These are phyloP conservation scores for Druceiella hillmani DNA, from an alignment of 2,888 invertebrate genomes.

Conservation along the genomic window DNA sequence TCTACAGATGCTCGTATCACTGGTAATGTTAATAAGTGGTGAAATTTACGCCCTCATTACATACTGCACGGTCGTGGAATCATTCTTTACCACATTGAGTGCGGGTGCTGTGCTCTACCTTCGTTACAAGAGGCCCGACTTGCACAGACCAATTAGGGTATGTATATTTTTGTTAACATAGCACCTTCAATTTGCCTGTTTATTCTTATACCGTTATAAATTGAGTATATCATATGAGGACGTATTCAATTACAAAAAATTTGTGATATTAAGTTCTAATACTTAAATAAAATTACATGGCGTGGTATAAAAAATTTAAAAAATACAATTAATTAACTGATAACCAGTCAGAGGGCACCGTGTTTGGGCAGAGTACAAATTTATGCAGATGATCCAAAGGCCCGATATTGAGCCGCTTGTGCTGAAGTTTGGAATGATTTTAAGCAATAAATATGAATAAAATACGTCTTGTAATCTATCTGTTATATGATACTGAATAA, in stretches of 20 bases:
- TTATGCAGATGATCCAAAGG: too few relatives aligned
- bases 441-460: too few relatives aligned
- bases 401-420: too few relatives aligned
- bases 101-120: constrained; percentile 81
- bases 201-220: not conserved
- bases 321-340: too few relatives aligned
- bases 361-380: too few relatives aligned
- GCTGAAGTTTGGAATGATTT: too few relatives aligned
- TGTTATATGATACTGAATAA: too few relatives aligned
- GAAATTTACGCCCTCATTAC: constrained; percentile 85
- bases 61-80: constrained; percentile 89
- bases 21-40: constrained; percentile 78
- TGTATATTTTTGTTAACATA: constrained; percentile 15
- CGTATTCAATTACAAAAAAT: not conserved
- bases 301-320: too few relatives aligned
- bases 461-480: too few relatives aligned
- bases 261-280: too few relatives aligned
- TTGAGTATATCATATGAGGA: not conserved
- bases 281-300: too few relatives aligned
- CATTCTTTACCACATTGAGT: constrained; percentile 84
- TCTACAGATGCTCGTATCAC: constrained; percentile 73
- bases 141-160: constrained; percentile 82
- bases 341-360: too few relatives aligned
- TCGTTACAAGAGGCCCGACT: constrained; percentile 70
- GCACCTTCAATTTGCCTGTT: constrained; percentile 6